phyloP scores from a whole-genome alignment of 37 sponge, comb jelly and placozoan species.

The Sycon ciliatum region DNA sequence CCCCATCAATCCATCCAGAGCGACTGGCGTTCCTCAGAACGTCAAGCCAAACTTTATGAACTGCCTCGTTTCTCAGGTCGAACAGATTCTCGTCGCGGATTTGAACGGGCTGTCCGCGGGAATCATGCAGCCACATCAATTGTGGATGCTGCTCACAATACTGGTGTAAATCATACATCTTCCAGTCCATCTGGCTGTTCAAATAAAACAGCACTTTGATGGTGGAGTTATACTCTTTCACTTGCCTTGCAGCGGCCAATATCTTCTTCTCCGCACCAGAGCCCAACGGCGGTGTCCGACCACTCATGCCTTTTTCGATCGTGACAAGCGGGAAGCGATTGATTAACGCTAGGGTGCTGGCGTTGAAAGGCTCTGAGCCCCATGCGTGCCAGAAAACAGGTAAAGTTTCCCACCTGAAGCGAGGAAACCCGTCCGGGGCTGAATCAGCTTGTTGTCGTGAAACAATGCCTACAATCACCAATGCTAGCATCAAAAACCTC shows the following conservation, averaged over 20 bases:
- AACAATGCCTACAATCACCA: no score
- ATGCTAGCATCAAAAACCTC: no score
- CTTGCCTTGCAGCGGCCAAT: constrained; percentile 5
- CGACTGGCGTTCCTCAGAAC: constrained; percentile 21
- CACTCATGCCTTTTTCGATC: constrained; percentile 34
- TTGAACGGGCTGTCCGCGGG: neutral
- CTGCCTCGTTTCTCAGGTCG: constrained; percentile 16
- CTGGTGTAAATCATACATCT: neutral
- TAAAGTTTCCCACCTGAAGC: no score
- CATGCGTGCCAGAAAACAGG: no score
- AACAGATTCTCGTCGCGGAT: constrained; percentile 1
- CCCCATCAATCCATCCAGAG: constrained; percentile 26
- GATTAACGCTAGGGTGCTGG: no score
- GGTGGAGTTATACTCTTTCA: neutral
- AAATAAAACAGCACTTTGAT: neutral
- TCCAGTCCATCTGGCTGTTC: neutral
- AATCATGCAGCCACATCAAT: neutral
- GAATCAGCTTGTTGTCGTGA: no score
- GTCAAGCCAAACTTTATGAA: constrained; percentile 16
- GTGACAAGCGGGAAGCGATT: constrained; percentile 37
- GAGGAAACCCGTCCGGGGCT: no score
- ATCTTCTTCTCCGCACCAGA: constrained; percentile 16
- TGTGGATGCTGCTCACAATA: neutral
- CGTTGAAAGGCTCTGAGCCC: no score
- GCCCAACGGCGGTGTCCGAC: neutral